These are phyloP conservation scores for Thecophora atra DNA, from an alignment of 2,888 invertebrate genomes.

Conservation along the genomic window DNA sequence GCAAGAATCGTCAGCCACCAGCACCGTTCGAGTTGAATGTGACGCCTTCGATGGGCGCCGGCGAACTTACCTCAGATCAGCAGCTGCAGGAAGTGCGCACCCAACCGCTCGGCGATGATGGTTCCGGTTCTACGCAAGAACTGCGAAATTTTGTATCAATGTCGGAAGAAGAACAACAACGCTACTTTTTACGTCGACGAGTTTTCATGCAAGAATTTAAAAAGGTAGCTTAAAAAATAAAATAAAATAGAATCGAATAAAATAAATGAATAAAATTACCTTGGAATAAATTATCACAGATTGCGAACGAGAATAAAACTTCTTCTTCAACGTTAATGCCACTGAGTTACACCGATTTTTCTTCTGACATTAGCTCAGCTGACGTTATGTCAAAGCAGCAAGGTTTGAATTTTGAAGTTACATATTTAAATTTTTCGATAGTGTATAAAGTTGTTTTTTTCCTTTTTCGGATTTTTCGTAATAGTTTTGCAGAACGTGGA, in stretches of 20 bases:
- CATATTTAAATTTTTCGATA: background rate
- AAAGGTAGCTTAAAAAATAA: constrained; percentile 49
- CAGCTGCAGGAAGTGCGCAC: constrained; percentile 64
- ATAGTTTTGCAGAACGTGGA: constrained; percentile 23
- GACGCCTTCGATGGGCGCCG: constrained; percentile 47
- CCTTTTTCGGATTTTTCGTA: constrained; percentile 5
- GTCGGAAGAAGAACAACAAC: constrained; percentile 53
- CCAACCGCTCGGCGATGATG: constrained; percentile 67
- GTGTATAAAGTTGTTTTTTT: background rate
- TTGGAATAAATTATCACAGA: constrained; percentile 43
- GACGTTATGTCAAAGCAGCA: constrained; percentile 42
- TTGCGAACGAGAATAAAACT: constrained; percentile 50
- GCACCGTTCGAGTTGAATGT: constrained; percentile 59
- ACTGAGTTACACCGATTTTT: constrained; percentile 46
- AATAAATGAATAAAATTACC: no score
- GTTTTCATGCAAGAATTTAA: constrained; percentile 58
- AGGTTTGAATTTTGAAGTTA: background rate
- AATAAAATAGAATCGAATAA: background rate
- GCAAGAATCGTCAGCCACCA: constrained; percentile 62
- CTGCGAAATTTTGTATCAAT: constrained; percentile 31
- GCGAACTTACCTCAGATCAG: constrained; percentile 37
- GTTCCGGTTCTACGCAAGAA: constrained; percentile 45
- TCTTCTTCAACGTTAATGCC: constrained; percentile 48
- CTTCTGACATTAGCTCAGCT: constrained; percentile 38
- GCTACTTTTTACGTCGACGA: constrained; percentile 55